Evolutionary conservation across 1,140 invertebrate species (phyloP).

Genomic region (Drosophila novamexicana): DNA sequence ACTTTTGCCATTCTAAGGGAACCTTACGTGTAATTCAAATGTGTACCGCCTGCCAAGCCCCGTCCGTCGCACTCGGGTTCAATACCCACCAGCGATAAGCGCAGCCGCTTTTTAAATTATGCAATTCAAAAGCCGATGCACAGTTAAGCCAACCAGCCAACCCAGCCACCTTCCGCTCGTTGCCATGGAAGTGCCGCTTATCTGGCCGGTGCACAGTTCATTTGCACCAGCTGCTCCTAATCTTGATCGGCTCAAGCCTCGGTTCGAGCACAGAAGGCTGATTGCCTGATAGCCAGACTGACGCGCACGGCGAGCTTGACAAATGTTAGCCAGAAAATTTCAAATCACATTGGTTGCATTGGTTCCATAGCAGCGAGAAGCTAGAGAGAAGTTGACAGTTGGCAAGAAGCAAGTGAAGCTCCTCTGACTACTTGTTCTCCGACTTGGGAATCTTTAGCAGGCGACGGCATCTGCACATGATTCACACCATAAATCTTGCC

Average conservation of each 20-base stretch:
- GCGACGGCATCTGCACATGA: no score
- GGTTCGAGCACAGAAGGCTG: background rate
- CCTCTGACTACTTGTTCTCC: no score
- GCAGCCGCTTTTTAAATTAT: slow-evolving; percentile 26
- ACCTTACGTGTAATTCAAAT: slow-evolving; percentile 33
- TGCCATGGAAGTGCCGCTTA: slow-evolving; percentile 1
- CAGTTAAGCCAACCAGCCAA: background rate
- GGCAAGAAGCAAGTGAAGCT: no score
- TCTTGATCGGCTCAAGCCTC: slow-evolving; percentile 4
- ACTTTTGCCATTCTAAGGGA: background rate
- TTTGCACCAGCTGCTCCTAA: slow-evolving; percentile 3
- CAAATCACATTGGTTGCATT: no score
- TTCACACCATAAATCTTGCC: no score
- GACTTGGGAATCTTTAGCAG: no score
- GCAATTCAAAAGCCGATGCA: slow-evolving; percentile 20
- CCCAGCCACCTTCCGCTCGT: background rate
- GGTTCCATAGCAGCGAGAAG: no score
- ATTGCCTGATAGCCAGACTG: slow-evolving; percentile 1
- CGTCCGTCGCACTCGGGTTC: slow-evolving; percentile 11
- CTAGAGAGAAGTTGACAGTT: no score
- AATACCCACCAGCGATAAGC: slow-evolving; percentile 45
- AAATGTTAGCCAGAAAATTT: background rate
- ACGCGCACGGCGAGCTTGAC: background rate
- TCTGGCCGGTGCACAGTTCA: slow-evolving; percentile 18
- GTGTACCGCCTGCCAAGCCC: background rate